Base-by-base conservation (phyloP, 2,888 invertebrate genomes). In the Volucella inflata region DNA sequence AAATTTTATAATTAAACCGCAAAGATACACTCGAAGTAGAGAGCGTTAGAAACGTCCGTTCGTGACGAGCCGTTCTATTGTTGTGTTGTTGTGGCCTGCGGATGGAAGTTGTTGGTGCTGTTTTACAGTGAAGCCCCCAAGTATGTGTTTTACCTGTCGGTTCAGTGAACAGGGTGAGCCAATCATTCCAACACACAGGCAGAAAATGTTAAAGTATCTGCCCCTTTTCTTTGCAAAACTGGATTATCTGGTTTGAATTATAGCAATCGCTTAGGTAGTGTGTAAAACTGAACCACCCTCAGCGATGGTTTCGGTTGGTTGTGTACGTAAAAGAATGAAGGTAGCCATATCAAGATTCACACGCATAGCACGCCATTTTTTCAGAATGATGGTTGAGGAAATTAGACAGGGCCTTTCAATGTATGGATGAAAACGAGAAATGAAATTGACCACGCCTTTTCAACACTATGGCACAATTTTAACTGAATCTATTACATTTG, bases 11-110 rank as follows among this genome's bases (percentile, higher is more conserved):
- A 72, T 81, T 77, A 64, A 76, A 76, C 77, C 81, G 78, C 81
- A 78, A 59, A 82, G 60, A 67, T 60, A 70, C 64, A 78, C 30
- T 30, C 78, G 74, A 62, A 74, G 82, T 40, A 36, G 36, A 68
- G 42, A 64, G 57, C 70, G 57, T 78, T 78, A 74, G 71, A 79
- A 74, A 87, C 89, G 91, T 91, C 92, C 91, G 92, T 90, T 90
- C 91, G 89, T 91, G 89, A 90, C 90, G 90, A 92, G 91, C 90
- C 90, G 90, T 90, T 91, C 91, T 91, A 91, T 92, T 92, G 91
- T 92, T 92, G 89, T 92, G 92, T 89, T 85, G 85, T 85, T 85
- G 81, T 85, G 81, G 55, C 14, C 14, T 50, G 62, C 81, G 81
- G 68, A 72, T 85, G 46, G 68, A 77, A 81, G 68, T 85, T 85